Evolutionary conservation across 2,888 invertebrate genomes (phyloP), one percentile per base, ranked within the genome.

Genomic region (Mamestra brassicae): DNA sequence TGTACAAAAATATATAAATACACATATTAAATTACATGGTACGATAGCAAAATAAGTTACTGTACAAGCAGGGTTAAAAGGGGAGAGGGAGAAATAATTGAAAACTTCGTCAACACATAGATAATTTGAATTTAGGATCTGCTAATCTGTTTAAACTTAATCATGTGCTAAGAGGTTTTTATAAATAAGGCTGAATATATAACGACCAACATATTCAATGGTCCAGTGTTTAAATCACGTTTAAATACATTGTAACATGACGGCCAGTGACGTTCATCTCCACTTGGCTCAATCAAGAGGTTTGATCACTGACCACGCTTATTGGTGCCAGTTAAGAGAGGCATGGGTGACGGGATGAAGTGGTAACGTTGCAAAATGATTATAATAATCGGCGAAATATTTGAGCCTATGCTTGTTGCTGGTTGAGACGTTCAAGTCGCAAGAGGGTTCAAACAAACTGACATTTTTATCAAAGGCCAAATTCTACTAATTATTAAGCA

Each of bases 231-330:
- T 36, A 47, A 68, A 47, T 60, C 62, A 62, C 38, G 38, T 47
- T 55, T 60, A 52, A 34, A 63, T 36, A 60, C 47, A 38, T 13
- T 26, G 7, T n/a, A n/a, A 34, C 15, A 36, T 55, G 60, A 26
- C 15, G 8, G 36, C 13, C 50, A 45, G 50, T 66, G 80, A 74
- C 66, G 75, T 57, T 38, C 66, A 17, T 45, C 52, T 55, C 66
- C 66, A 63, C 57, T 80, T 74, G 47, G 36, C 17, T 74, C 66
- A 80, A 78, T 78, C 47, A 80, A 80, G 17, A 34, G 11, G 13
- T 8, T 50, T 79, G 60, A 58, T 15, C 26, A 73, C 74, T 64
- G 64, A 80, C 73, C 64, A 72, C 10, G 73, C 42, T 73, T 55
- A 80, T 77, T 80, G 38, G 55, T 50, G 76, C 55, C 55, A 57